Evolutionary conservation across 2,113 vertebrate species (phyloP), one percentile per base, ranked within the genome.

Genomic region (Atrichornis clamosus): DNA sequence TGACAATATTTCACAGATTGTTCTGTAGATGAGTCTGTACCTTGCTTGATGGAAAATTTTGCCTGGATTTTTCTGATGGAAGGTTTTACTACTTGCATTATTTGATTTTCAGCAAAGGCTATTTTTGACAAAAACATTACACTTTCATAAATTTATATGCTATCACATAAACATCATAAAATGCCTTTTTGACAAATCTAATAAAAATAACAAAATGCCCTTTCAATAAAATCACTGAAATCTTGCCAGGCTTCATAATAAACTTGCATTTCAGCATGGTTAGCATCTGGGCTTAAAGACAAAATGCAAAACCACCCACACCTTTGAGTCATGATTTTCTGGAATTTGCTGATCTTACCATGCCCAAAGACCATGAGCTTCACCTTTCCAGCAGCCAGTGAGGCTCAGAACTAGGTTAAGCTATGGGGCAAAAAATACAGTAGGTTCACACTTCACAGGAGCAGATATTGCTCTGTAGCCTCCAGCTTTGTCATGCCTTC

Each of bases 61-160:
- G 42, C 83, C 85, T 74, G 30, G 39, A 80, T 95, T 93, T 81
- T 47, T 74, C 60, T 84, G 73, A 59, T 84, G 46, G 73, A 69
- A 90, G 46, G 24, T 87, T 96, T 95, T 93, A 91, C 56, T 92
- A 42, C 49, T 78, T 60, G 47, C 28, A 75, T 92, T 95, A 95
- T 96, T 95, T 95, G 95, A 95, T 95, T 96, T 96, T 76, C 89
- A 95, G 86, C 75, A 87, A 94, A 95, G 76, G 49, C 84, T 92
- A 92, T 95, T 96, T 96, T 94, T 81, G 83, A 96, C 30, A 81
- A 92, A 97, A 94, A 58, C 56, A 32, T 92, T 95, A 78, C 87
- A 59, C 76, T 92, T 95, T 92, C 77, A 94, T 94, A 95, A 81
- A 89, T 95, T 78, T 91, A 68, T 92, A 75, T 92, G 49, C 44